A percentile compares a stretch with the other conserved stretches of the same genome.
Conservation (phyloP, 2,113 vertebrate species). For the Ifrita kowaldi region DNA sequence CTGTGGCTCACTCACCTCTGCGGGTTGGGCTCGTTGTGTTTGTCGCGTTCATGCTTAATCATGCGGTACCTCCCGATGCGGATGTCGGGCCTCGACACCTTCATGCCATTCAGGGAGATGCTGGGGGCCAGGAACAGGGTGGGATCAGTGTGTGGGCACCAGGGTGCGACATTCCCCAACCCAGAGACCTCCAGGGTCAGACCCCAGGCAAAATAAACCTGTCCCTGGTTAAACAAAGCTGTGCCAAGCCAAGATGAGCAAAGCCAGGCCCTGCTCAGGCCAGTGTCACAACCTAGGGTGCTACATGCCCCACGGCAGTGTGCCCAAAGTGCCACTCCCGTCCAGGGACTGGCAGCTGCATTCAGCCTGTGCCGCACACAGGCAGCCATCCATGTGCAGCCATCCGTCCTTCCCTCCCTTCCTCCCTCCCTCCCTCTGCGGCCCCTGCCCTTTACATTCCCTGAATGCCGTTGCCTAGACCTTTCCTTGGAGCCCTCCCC, state of each 20-base stretch:
- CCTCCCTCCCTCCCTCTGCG: background rate
- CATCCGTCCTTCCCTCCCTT: background rate
- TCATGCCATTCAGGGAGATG: constrained; percentile 98
- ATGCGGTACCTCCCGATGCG: constrained; percentile 97
- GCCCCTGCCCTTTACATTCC: constrained; percentile 6
- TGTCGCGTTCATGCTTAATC: constrained; percentile 98
- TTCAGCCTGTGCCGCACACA: background rate
- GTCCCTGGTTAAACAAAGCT: background rate
- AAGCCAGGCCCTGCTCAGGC: background rate
- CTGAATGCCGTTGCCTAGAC: background rate
- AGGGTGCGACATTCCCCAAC: background rate
- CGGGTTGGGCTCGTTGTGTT: constrained; percentile 98
- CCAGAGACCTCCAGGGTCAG: background rate
- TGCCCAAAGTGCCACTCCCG: fast-evolving
- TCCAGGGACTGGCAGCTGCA: fast-evolving
- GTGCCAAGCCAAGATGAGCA: background rate
- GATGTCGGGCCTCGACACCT: constrained; percentile 95
- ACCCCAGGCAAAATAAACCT: background rate
- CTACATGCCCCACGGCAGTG: fast-evolving
- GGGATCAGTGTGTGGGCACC: background rate
- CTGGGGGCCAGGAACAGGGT: constrained; percentile 62
- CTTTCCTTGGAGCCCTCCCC: background rate
- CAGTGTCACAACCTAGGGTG: background rate
- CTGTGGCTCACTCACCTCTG: constrained; percentile 87
- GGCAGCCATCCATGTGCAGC: background rate